A percentile compares a stretch with the other conserved stretches of the same genome.
phyloP scores from a whole-genome alignment of 1,140 invertebrate genomes.

The Drosophila auraria region DNA sequence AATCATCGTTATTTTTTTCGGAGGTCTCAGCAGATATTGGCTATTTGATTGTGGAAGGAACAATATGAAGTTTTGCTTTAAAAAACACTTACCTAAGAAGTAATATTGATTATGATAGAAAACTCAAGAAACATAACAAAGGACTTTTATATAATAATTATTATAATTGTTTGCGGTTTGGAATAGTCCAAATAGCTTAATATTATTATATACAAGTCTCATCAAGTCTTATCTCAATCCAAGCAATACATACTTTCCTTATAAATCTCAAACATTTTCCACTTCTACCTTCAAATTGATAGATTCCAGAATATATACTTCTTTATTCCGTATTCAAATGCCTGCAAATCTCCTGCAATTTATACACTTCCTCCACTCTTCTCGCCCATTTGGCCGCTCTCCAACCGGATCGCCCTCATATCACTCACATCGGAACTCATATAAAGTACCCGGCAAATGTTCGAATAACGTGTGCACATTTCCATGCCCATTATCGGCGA shows the following conservation, averaged over 20 bases:
- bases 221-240: no score
- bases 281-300: neutral
- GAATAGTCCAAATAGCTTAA: no score
- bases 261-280: neutral
- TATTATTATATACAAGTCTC: no score
- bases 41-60: no score
- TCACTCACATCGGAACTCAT: constrained; percentile 51
- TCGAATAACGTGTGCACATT: constrained; percentile 78
- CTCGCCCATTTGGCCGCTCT: neutral
- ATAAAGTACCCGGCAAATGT: constrained; percentile 66
- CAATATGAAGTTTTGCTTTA: no score
- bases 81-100: no score
- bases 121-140: no score
- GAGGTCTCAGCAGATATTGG: neutral
- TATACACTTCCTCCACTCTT: constrained; percentile 2
- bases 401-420: constrained; percentile 43
- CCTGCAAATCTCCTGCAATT: constrained; percentile 14
- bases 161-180: no score
- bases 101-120: no score
- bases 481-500: constrained; percentile 78
- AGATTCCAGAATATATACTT: neutral
- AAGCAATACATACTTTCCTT: neutral
- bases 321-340: constrained; percentile 18
- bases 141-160: no score
- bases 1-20: no score